A percentile compares a stretch with the other conserved stretches of the same genome.
Evolutionary conservation across 2,888 invertebrate genomes (phyloP).

Genomic region (Micropterix aruncella): DNA sequence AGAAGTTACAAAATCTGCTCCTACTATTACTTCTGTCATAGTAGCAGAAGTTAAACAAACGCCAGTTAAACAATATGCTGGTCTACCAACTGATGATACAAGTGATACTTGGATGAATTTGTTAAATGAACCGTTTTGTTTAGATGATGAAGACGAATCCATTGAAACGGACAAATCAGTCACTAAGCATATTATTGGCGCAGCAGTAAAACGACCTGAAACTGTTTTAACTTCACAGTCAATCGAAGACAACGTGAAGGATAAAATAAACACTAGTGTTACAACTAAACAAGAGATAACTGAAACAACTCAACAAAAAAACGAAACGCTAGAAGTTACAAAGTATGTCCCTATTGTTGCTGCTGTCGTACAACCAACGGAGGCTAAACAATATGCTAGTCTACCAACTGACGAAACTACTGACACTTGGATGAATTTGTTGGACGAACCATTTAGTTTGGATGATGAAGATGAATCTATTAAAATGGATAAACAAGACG

Average conservation of each 20-base stretch:
- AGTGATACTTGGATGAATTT: constrained; percentile 15
- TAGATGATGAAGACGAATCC: constrained; percentile 16
- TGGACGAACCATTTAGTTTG: constrained; percentile 17
- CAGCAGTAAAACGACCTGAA: not conserved
- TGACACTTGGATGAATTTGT: constrained; percentile 15
- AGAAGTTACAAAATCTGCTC: not conserved
- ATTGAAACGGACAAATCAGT: not conserved
- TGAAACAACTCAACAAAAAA: not conserved
- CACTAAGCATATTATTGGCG: constrained; percentile 2
- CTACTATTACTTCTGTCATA: not conserved
- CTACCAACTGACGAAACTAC: constrained; percentile 14
- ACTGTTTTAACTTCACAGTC: not conserved
- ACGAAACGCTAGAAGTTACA: not conserved
- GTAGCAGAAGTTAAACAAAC: constrained; percentile 1
- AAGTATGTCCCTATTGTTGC: no score
- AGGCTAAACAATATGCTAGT: constrained; percentile 7
- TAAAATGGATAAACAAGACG: no score
- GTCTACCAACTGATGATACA: constrained; percentile 2
- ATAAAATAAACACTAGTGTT: no score
- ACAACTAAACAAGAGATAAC: not conserved
- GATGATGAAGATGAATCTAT: constrained; percentile 16
- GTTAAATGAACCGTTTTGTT: constrained; percentile 16
- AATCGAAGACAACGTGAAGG: not conserved
- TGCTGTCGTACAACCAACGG: not conserved
- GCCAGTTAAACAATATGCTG: constrained; percentile 5